Conservation (phyloP, 2,797 vertebrate species). For the Heterohyrax brucei region DNA sequence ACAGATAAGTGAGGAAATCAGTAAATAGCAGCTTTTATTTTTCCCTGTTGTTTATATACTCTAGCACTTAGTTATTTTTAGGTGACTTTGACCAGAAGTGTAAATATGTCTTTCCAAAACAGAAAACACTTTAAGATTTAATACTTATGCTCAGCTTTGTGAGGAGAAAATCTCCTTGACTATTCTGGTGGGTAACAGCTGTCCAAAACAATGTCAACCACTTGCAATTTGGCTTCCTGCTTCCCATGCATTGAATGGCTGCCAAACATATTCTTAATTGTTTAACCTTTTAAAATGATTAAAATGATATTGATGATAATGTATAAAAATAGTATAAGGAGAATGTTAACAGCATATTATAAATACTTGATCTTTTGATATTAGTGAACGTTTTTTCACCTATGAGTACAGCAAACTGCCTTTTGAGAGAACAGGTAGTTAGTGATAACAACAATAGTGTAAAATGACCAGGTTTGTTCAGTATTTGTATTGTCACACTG, state of each 20-base stretch:
- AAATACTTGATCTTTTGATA: slow-evolving; percentile 21
- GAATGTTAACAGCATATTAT: slow-evolving; percentile 63
- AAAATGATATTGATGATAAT: slow-evolving; percentile 68
- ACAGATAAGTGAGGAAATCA: no score
- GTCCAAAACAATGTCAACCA: not conserved
- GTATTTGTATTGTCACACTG: fast-evolving
- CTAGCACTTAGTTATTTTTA: slow-evolving; percentile 69
- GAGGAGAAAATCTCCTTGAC: slow-evolving; percentile 77
- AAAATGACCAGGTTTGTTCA: fast-evolving
- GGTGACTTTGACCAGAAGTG: slow-evolving; percentile 67
- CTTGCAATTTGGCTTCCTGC: slow-evolving; percentile 75
- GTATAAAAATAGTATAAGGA: slow-evolving; percentile 57
- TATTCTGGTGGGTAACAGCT: fast-evolving
- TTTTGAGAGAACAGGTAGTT: not conserved
- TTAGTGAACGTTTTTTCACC: not conserved
- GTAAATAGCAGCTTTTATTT: fast-evolving
- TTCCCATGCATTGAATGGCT: slow-evolving; percentile 15
- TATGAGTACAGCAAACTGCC: not conserved
- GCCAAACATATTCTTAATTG: slow-evolving; percentile 84
- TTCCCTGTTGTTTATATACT: not conserved
- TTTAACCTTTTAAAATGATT: slow-evolving; percentile 81
- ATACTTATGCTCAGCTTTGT: fast-evolving
- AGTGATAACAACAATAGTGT: not conserved
- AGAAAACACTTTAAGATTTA: not conserved
- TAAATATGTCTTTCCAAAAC: slow-evolving; percentile 72